phyloP scores from a whole-genome alignment of 2,888 invertebrate genomes.

The Lithosia quadra region DNA sequence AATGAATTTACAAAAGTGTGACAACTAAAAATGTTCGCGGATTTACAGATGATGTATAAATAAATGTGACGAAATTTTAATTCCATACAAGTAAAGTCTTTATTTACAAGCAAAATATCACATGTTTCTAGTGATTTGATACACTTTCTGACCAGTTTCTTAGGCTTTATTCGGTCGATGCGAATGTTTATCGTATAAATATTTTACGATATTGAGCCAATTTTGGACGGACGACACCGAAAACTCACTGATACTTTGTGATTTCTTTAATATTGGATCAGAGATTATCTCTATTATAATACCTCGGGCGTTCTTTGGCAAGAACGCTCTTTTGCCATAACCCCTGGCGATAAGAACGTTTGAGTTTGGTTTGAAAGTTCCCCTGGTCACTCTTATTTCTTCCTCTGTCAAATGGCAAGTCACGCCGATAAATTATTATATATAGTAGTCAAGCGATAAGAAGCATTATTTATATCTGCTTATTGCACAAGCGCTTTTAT shows the following conservation, averaged over 20 bases:
- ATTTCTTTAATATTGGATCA: conserved; percentile 50
- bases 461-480: conserved; percentile 37
- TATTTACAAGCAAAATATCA: conserved; percentile 46
- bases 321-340: conserved; percentile 67
- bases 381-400: conserved; percentile 77
- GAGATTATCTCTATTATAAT: conserved; percentile 51
- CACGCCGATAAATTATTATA: conserved; percentile 48
- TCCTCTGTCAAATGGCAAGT: conserved; percentile 74
- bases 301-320: conserved; percentile 55
- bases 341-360: conserved; percentile 79
- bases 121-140: conserved; percentile 46
- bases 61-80: neutral
- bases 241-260: conserved; percentile 43
- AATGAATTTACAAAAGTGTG: neutral
- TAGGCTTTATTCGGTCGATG: conserved; percentile 50
- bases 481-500: conserved; percentile 43
- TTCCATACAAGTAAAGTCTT: conserved; percentile 25
- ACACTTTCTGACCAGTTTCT: conserved; percentile 45
- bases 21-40: too few species aligned
- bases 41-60: too few species aligned
- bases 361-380: conserved; percentile 75
- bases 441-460: conserved; percentile 35
- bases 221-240: conserved; percentile 43
- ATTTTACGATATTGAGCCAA: conserved; percentile 48
- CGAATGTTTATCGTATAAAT: conserved; percentile 44